Conservation (phyloP, 2,797 vertebrate species). For the Etheostoma perlongum region DNA sequence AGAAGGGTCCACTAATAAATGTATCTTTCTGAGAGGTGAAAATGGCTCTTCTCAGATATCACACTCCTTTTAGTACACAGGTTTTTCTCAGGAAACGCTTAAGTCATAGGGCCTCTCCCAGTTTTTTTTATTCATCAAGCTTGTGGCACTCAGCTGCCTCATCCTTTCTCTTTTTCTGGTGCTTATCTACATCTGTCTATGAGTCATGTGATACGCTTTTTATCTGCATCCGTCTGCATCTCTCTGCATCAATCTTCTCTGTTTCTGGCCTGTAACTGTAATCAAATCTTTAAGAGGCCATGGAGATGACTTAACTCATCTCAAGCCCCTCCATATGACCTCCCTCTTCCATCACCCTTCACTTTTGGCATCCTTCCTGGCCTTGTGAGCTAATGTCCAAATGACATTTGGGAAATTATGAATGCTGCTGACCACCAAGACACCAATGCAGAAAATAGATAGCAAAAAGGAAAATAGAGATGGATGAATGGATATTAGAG, state of each 20-base stretch:
- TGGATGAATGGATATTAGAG: neutral
- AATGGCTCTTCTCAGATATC: constrained; percentile 53
- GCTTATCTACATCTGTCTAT: neutral
- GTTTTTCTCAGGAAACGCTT: constrained; percentile 35
- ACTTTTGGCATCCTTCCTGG: constrained; percentile 60
- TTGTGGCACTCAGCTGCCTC: constrained; percentile 14
- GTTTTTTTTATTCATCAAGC: constrained; percentile 16
- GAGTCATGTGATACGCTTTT: constrained; percentile 7
- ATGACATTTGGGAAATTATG: constrained; percentile 72
- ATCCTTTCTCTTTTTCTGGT: constrained; percentile 24
- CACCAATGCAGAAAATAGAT: constrained; percentile 27
- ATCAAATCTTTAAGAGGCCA: constrained; percentile 69
- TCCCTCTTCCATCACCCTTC: constrained; percentile 45
- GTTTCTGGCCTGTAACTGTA: constrained; percentile 62
- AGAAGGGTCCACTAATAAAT: constrained; percentile 45
- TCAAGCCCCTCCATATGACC: constrained; percentile 28
- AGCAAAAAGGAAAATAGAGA: constrained; percentile 25
- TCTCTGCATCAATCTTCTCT: constrained; percentile 46
- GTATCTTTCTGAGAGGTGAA: constrained; percentile 47
- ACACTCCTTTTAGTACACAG: constrained; percentile 42
- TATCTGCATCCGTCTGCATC: constrained; percentile 49
- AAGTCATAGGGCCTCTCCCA: constrained; percentile 24
- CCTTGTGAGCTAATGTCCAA: constrained; percentile 60
- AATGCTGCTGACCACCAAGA: constrained; percentile 49
- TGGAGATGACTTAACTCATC: constrained; percentile 45